Percentiles rank a stretch among this genome's conserved stretches.
These are phyloP conservation scores for Dinoponera quadriceps DNA, from an alignment of 1,140 invertebrate genomes.

Conservation along the genomic window DNA sequence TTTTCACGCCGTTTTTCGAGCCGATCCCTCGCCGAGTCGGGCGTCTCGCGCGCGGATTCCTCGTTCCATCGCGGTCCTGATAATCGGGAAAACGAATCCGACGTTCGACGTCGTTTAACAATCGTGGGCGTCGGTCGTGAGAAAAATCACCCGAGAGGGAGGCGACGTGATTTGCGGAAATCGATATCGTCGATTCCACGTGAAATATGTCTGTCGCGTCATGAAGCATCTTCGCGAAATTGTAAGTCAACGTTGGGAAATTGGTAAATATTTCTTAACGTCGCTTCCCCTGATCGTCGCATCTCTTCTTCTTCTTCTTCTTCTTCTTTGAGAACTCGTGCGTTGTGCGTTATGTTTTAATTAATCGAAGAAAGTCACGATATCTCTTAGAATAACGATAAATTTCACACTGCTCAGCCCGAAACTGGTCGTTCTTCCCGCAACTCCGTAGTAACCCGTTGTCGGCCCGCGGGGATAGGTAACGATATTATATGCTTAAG, in stretches of 20 bases:
- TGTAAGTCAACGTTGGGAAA: neutral
- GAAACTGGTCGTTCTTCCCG: constrained; percentile 42
- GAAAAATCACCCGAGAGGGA: neutral
- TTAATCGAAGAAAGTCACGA: constrained; percentile 6
- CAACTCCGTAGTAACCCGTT: constrained; percentile 33
- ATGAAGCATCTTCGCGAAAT: neutral
- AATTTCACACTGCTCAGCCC: constrained; percentile 16
- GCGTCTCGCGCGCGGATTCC: neutral
- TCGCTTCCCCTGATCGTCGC: too few species aligned
- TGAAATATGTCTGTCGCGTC: neutral
- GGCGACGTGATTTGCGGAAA: neutral
- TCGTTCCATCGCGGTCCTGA: neutral
- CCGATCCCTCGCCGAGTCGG: neutral
- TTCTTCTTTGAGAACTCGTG: too few species aligned
- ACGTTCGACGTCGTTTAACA: neutral
- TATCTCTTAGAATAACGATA: constrained; percentile 19
- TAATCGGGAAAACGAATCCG: neutral
- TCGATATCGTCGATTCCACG: neutral
- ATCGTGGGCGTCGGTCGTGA: neutral
- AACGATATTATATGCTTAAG: constrained; percentile 73
- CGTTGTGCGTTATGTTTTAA: neutral
- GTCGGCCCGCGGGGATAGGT: constrained; percentile 52
- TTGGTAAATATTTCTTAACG: too few species aligned
- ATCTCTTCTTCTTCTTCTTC: too few species aligned
- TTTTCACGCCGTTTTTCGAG: neutral